phyloP scores from a whole-genome alignment of 2,888 invertebrate genomes.

The Trissoscelio sp. region DNA sequence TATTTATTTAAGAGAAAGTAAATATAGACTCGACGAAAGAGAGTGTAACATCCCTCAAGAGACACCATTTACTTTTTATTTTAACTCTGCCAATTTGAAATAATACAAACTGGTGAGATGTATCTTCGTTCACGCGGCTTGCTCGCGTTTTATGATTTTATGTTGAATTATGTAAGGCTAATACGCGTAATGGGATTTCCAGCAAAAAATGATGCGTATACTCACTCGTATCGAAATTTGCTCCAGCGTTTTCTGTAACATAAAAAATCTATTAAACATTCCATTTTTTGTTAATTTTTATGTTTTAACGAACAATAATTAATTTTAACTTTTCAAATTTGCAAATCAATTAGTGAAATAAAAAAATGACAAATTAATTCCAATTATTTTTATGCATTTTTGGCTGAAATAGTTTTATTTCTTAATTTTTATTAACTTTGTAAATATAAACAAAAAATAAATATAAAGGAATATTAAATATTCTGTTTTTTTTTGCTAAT shows the following conservation, averaged over 20 bases:
- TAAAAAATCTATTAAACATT: background rate
- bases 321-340: too few relatives aligned
- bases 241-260: constrained; percentile 56
- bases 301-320: too few relatives aligned
- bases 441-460: too few relatives aligned
- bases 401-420: too few relatives aligned
- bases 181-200: constrained; percentile 3
- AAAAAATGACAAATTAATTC: too few relatives aligned
- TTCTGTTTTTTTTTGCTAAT: too few relatives aligned
- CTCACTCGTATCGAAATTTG: constrained; percentile 49
- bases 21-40: constrained; percentile 32
- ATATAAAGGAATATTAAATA: too few relatives aligned
- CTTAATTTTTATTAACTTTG: too few relatives aligned
- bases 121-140: constrained; percentile 23
- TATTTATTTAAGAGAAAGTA: constrained; percentile 61
- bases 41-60: constrained; percentile 30
- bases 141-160: constrained; percentile 33
- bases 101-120: constrained; percentile 32
- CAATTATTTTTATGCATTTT: too few relatives aligned
- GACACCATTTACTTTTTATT: constrained; percentile 43
- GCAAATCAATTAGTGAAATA: too few relatives aligned
- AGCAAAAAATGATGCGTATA: background rate
- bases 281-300: background rate
- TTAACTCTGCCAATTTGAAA: constrained; percentile 54
- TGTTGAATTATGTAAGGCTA: constrained; percentile 7